Conservation (phyloP, 2,888 invertebrate genomes). For the Galerucella nymphaeae region DNA sequence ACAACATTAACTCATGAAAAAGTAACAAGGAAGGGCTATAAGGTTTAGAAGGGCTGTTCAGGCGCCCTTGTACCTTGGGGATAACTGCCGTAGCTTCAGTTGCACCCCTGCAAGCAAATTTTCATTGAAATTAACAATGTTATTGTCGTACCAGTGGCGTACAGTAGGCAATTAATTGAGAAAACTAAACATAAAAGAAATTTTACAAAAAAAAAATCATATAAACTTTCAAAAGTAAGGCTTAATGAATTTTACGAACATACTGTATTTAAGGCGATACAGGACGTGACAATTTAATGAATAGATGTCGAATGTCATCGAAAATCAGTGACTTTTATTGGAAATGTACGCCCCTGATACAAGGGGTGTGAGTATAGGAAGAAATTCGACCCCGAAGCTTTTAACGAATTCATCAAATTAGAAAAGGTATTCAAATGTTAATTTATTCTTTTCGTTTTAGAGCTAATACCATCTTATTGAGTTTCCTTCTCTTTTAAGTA, state of each 20-base stretch:
- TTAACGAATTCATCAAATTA: constrained; percentile 54
- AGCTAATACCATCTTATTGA: constrained; percentile 37
- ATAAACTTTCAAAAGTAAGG: too few species aligned
- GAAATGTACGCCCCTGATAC: neutral
- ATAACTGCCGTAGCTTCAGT: constrained; percentile 33
- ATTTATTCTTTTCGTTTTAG: constrained; percentile 44
- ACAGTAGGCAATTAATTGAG: neutral
- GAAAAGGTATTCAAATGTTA: constrained; percentile 52
- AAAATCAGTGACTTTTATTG: too few species aligned
- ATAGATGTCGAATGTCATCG: too few species aligned
- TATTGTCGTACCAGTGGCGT: constrained; percentile 41
- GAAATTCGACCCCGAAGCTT: constrained; percentile 52
- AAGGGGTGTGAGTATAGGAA: constrained; percentile 42
- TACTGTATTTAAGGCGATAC: too few species aligned
- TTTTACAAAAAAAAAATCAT: too few species aligned
- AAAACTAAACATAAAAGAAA: neutral
- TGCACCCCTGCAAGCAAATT: constrained; percentile 46
- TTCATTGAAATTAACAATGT: constrained; percentile 53
- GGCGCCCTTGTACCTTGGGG: constrained; percentile 45
- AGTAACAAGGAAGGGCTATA: constrained; percentile 31
- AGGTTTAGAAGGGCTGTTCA: constrained; percentile 24
- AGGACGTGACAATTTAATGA: too few species aligned
- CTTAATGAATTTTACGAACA: too few species aligned
- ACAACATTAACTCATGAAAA: constrained; percentile 42
- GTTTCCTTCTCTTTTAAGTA: constrained; percentile 28